Percentiles rank a stretch among this genome's conserved stretches.
These are phyloP conservation scores for Pygoscelis adeliae DNA, from an alignment of 2,113 vertebrate species.

Conservation along the genomic window DNA sequence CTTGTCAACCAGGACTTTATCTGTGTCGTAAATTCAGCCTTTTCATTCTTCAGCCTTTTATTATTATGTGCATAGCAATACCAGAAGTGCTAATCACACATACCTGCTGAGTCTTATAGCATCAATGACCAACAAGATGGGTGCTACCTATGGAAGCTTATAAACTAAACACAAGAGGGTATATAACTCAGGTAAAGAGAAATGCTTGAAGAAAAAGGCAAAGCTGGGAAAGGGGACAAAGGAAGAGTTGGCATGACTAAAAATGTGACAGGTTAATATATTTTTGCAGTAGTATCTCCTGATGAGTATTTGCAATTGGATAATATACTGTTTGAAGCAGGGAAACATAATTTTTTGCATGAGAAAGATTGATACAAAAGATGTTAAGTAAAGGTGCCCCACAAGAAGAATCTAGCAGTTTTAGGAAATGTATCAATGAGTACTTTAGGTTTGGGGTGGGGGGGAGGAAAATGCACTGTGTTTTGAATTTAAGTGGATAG, in stretches of 20 bases:
- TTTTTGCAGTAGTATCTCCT: not conserved
- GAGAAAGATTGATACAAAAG: not conserved
- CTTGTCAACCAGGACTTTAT: not conserved
- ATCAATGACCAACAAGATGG: not conserved
- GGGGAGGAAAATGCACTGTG: not conserved
- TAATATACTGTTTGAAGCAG: not conserved
- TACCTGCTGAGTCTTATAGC: not conserved
- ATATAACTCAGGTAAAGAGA: not conserved
- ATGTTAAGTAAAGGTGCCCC: not conserved
- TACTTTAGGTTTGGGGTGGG: fast-evolving
- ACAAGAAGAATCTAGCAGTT: not conserved
- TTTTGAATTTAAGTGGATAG: not conserved
- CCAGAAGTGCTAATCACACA: not conserved
- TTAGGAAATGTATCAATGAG: not conserved
- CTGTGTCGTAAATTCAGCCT: not conserved
- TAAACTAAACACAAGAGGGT: fast-evolving
- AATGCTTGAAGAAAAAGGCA: not conserved
- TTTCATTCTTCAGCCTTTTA: not conserved
- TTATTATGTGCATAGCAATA: not conserved
- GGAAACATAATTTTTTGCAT: fast-evolving
- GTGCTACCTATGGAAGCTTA: not conserved
- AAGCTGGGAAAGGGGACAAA: not conserved
- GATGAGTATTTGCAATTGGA: not conserved
- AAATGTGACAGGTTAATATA: not conserved
- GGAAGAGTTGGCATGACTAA: not conserved